Evolutionary conservation across 2,888 invertebrate genomes (phyloP).

Genomic region (Cheilosia vulpina): DNA sequence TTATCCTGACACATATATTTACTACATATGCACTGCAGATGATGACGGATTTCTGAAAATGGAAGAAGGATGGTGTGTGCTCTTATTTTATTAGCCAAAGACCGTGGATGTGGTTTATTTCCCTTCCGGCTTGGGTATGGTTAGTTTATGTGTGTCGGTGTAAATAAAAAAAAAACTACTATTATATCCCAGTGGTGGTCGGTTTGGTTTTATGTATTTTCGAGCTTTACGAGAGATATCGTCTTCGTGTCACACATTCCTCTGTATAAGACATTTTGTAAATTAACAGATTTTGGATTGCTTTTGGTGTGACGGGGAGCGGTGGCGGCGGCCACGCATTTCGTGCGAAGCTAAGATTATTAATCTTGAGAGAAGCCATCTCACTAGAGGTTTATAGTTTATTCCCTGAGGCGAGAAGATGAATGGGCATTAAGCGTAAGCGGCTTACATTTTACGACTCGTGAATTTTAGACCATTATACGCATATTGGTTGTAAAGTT

Average conservation of each 20-base stretch:
- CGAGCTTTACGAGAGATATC: constrained; percentile 46
- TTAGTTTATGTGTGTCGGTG: neutral
- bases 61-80: constrained; percentile 34
- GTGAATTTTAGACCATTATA: constrained; percentile 21
- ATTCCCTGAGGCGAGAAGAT: neutral
- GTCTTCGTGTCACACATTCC: neutral
- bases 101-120: constrained; percentile 55
- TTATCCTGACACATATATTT: constrained; percentile 56
- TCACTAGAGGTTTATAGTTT: constrained; percentile 3
- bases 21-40: neutral
- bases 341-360: constrained; percentile 43
- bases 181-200: constrained; percentile 4
- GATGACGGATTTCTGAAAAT: constrained; percentile 37
- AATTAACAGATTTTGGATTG: constrained; percentile 46
- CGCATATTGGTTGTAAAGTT: constrained; percentile 44
- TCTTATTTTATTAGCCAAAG: constrained; percentile 59
- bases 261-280: constrained; percentile 37
- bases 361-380: constrained; percentile 29
- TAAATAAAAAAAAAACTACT: neutral
- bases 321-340: too few species aligned
- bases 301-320: neutral
- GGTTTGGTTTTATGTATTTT: constrained; percentile 32
- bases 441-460: constrained; percentile 40
- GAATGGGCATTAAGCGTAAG: constrained; percentile 20
- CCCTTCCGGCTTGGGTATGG: neutral